Evolutionary conservation across 2,113 vertebrate species (phyloP), one percentile per base, ranked within the genome.

Genomic region (Setophaga kirtlandii): DNA sequence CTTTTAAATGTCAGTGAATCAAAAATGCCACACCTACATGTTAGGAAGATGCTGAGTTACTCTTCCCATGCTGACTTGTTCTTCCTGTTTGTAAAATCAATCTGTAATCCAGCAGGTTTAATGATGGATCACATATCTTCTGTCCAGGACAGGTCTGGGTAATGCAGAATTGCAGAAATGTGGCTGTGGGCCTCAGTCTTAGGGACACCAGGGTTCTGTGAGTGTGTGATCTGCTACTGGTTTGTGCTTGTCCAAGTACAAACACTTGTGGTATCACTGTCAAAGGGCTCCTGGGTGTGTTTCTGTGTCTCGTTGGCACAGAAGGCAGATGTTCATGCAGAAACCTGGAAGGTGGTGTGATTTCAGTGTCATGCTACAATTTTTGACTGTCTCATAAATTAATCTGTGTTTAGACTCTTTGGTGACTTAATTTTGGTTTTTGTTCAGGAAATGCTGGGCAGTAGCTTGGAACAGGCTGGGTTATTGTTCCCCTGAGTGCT

Each of bases 261-360:
- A 31, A 28, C 50, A 31, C 4, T 47, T 28, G 18, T 17, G 27
- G 2, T 52, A 0, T 44, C 1, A 0, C 41, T 64, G 70, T 35
- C 18, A 8, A 2, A 83, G 65, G 24, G 31, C 42, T 44, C 44
- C 16, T 13, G 28, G 33, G 9, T n/a, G 33, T 42, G 18, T 8
- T 67, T 27, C 6, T 63, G 0, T 24, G n/a, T 42, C 35, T 33
- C 25, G 2, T 17, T 71, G 93, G 82, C 52, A 39, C 47, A 33
- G 41, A 56, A 65, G 50, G 39, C 55, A 62, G 39, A 15, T 56
- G 25, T 53, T 91, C 31, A 4, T 89, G 59, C 63, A 50, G 52
- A 59, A 83, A 59, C 27, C 27, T 77, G 76, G 27, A 47, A 69
- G 53, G 52, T 56, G 52, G 30, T 74, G 35, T 75, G 56, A 63